These are phyloP conservation scores for Camponotus fellah DNA, from an alignment of 2,888 invertebrate genomes.

Conservation along the genomic window DNA sequence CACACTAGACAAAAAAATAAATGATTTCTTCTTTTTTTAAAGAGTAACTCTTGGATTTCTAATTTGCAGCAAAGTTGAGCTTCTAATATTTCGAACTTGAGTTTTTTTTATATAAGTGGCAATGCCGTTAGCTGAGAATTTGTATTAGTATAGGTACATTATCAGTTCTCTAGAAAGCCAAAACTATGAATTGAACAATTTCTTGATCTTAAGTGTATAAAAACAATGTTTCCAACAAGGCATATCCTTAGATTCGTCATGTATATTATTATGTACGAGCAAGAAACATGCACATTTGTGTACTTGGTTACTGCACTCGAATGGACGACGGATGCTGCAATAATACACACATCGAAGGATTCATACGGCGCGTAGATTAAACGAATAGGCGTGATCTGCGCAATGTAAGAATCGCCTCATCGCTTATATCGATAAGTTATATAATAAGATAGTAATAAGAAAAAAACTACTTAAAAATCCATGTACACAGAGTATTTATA, in stretches of 20 bases:
- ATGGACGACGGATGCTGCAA: conserved; percentile 57
- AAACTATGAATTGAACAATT: neutral
- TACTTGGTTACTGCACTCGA: conserved; percentile 46
- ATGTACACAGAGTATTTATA: conserved; percentile 74
- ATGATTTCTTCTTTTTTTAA: conserved; percentile 5
- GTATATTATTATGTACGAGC: conserved; percentile 1
- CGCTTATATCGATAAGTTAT: conserved; percentile 72
- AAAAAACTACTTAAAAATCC: conserved; percentile 76
- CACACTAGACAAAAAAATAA: neutral
- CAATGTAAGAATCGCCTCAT: conserved; percentile 58
- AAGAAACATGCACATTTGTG: conserved; percentile 2
- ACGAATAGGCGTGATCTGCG: conserved; percentile 48
- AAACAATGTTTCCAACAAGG: neutral
- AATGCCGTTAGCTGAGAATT: conserved; percentile 17
- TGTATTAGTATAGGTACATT: neutral
- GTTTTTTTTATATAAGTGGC: conserved; percentile 1
- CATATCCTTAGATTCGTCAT: conserved; percentile 18
- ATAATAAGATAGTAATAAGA: conserved; percentile 72
- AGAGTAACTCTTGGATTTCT: neutral
- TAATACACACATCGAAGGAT: conserved; percentile 44
- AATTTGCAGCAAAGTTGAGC: neutral
- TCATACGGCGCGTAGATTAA: conserved; percentile 62
- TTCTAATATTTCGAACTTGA: neutral
- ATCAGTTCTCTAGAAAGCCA: conserved; percentile 4
- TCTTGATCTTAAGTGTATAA: neutral